Percentiles rank a stretch among this genome's conserved stretches.
Evolutionary conservation across 1,140 invertebrate genomes (phyloP).

Genomic region (Campoletis sonorensis): DNA sequence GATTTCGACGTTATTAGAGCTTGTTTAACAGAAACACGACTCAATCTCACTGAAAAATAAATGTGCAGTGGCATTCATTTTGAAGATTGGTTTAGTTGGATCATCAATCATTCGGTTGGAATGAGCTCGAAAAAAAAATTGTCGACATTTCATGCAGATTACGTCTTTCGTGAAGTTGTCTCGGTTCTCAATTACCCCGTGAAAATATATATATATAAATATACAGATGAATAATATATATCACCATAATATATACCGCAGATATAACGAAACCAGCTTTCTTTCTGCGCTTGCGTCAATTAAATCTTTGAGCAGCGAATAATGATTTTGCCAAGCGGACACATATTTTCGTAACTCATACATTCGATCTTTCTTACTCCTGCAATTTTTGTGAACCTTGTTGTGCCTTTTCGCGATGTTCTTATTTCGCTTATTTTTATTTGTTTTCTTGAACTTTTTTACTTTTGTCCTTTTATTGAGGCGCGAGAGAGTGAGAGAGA

Average conservation of each 20-base stretch:
- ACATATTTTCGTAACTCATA: slow-evolving; percentile 20
- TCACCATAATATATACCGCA: not conserved
- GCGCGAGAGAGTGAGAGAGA: too few species aligned
- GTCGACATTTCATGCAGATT: not conserved
- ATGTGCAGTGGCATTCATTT: too few species aligned
- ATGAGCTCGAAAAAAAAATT: not conserved
- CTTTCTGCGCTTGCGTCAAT: slow-evolving; percentile 45
- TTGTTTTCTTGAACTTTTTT: not conserved
- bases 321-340: slow-evolving; percentile 41
- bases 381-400: not conserved
- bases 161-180: not conserved
- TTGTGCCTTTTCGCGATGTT: not conserved
- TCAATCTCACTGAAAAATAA: too few species aligned
- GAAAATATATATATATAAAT: not conserved
- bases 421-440: not conserved
- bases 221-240: not conserved
- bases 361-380: not conserved
- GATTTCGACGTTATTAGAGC: too few species aligned
- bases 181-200: not conserved
- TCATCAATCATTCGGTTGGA: not conserved
- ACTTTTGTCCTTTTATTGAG: not conserved
- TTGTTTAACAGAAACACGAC: too few species aligned
- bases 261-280: slow-evolving; percentile 34
- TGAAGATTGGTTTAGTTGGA: too few species aligned
- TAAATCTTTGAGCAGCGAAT: slow-evolving; percentile 41